Evolutionary conservation across 2,888 invertebrate species (phyloP), one percentile per base, ranked within the genome.

Genomic region (Ganaspis brasiliensis): DNA sequence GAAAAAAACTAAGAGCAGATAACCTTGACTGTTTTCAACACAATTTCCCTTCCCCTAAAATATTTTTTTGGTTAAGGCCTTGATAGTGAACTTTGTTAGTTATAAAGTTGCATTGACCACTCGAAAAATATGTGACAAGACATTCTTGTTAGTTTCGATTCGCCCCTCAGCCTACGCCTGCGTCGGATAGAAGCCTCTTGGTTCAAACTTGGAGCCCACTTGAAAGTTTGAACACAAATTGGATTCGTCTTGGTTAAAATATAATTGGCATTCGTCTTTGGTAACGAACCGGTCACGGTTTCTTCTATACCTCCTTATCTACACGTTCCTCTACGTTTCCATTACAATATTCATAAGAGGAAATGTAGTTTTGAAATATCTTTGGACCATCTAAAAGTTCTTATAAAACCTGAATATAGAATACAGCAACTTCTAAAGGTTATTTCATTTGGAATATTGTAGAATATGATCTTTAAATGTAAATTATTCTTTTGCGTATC

Each of bases 181-280:
- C 79, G 74, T 79, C 77, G 85, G 78, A 87, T 87, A 82, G 83
- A 81, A 81, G 84, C 86, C 86, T 83, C 84, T 88, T 86, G 87
- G 86, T 85, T 84, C 86, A 84, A 90, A 89, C 87, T 90, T 89
- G 84, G 87, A 87, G 87, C 81, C 87, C 87, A 86, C 91, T 91
- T 83, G 84, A 52, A 85, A 89, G 83, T 67, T 86, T 84, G 83
- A 81, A 85, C 85, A 86, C 90, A 91, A 91, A 91, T 91, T 91
- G 91, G 90, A 91, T 79, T 78, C 78, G 40, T 75, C 76, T 78
- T 84, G 86, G 87, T 88, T 87, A 85, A 87, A 88, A 87, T 88
- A 87, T 89, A 91, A 91, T 90, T 89, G 90, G 89, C 88, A 87
- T 89, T 88, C 87, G 86, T 85, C 87, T 86, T 84, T 85, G 84